phyloP scores from a whole-genome alignment of 1,140 invertebrate species.

The Artemia franciscana region DNA sequence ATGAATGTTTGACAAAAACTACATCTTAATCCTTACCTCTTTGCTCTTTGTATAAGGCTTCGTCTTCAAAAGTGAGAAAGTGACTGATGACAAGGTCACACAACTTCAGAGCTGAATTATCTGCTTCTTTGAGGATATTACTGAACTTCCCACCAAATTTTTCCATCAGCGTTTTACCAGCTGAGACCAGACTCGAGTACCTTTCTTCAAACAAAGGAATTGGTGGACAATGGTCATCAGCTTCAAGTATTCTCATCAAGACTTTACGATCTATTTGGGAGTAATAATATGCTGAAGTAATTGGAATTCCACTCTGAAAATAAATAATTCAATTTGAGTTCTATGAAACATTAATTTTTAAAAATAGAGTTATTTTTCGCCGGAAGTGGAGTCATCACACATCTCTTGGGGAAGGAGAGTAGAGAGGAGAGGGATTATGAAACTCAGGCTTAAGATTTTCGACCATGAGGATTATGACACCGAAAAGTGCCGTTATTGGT shows the following conservation, averaged over 20 bases:
- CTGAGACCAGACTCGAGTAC: not conserved
- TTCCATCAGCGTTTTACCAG: not conserved
- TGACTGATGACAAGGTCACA: not conserved
- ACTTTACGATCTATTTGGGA: not conserved
- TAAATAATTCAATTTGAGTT: no score
- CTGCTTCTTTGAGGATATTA: not conserved
- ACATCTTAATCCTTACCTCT: no score
- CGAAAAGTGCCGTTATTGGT: no score
- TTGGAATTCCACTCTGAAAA: not conserved
- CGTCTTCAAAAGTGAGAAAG: not conserved
- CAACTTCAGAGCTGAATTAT: not conserved
- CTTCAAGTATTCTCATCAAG: not conserved
- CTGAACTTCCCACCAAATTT: not conserved
- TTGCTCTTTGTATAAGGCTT: not conserved
- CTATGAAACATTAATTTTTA: no score
- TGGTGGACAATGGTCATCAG: not conserved
- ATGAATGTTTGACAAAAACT: no score
- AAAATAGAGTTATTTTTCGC: no score
- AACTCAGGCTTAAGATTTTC: no score
- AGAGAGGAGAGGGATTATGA: no score
- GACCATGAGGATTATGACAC: no score
- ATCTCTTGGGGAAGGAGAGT: no score
- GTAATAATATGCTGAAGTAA: not conserved
- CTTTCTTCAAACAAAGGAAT: not conserved
- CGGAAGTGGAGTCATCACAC: no score